Evolutionary conservation across 2,888 invertebrate species (phyloP).

Genomic region (Hemaris fuciformis): DNA sequence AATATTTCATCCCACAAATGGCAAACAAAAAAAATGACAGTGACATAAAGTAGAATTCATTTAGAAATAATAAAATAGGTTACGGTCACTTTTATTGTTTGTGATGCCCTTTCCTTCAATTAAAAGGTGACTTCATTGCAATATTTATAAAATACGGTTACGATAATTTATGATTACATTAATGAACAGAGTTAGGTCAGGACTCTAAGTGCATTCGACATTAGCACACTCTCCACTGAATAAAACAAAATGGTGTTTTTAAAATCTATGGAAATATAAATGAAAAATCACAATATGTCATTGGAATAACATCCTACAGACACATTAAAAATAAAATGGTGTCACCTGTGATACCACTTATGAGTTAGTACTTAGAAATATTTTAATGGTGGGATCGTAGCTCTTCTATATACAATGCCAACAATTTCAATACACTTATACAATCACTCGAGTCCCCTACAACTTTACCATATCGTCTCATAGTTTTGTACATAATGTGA

Average conservation of each 20-base stretch:
- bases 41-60: neutral
- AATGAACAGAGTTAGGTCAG: neutral
- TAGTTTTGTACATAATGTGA: conserved; percentile 27
- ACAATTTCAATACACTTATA: conserved; percentile 75
- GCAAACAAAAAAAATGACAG: neutral
- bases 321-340: conserved; percentile 58
- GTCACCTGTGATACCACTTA: conserved; percentile 71
- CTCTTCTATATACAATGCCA: conserved; percentile 79
- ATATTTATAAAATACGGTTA: neutral
- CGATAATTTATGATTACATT: neutral
- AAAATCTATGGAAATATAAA: conserved; percentile 70
- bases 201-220: neutral
- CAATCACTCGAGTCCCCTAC: conserved; percentile 78
- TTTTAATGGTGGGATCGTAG: conserved; percentile 80
- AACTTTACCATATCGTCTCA: conserved; percentile 25
- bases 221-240: conserved; percentile 21
- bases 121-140: neutral
- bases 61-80: neutral
- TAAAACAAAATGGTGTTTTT: conserved; percentile 61
- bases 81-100: neutral
- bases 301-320: conserved; percentile 72
- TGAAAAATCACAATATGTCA: conserved; percentile 76
- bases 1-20: neutral
- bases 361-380: conserved; percentile 77
- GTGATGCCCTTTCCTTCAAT: no score